These are phyloP conservation scores for Elephantulus edwardii DNA, from an alignment of 2,113 vertebrate genomes.

Conservation along the genomic window DNA sequence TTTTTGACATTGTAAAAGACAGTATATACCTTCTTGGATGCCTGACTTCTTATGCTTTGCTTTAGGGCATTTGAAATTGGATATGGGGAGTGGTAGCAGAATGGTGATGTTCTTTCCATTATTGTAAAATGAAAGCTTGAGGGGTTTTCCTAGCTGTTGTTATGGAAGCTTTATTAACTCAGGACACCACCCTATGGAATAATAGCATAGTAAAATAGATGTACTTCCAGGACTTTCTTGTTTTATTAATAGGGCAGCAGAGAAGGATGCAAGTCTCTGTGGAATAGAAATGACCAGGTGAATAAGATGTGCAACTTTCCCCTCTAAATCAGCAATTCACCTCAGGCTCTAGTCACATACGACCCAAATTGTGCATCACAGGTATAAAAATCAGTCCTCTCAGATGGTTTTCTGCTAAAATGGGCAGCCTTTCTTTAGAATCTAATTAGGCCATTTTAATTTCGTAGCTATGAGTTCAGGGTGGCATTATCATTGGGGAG, in stretches of 20 bases:
- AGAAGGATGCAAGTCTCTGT: neutral
- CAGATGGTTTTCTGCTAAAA: neutral
- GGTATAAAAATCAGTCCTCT: neutral
- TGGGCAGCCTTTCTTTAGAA: neutral
- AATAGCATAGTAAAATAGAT: constrained; percentile 75
- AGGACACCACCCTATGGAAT: constrained; percentile 64
- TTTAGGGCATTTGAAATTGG: constrained; percentile 86
- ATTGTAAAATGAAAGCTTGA: constrained; percentile 82
- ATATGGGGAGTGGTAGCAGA: constrained; percentile 79
- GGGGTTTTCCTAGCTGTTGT: constrained; percentile 67
- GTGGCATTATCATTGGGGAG: neutral
- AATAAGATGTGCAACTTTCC: constrained; percentile 46
- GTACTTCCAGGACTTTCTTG: constrained; percentile 32
- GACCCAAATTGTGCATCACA: neutral
- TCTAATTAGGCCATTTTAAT: constrained; percentile 23
- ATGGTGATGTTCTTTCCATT: constrained; percentile 78
- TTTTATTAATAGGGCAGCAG: constrained; percentile 50
- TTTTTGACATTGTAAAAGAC: constrained; percentile 62
- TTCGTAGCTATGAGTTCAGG: neutral
- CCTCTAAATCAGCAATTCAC: constrained; percentile 42
- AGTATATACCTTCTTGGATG: neutral
- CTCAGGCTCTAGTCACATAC: neutral
- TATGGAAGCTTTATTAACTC: constrained; percentile 85
- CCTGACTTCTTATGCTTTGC: constrained; percentile 80
- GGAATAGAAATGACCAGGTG: constrained; percentile 45